Base-by-base conservation (phyloP, 2,797 vertebrate species). In the Morelia viridis region DNA sequence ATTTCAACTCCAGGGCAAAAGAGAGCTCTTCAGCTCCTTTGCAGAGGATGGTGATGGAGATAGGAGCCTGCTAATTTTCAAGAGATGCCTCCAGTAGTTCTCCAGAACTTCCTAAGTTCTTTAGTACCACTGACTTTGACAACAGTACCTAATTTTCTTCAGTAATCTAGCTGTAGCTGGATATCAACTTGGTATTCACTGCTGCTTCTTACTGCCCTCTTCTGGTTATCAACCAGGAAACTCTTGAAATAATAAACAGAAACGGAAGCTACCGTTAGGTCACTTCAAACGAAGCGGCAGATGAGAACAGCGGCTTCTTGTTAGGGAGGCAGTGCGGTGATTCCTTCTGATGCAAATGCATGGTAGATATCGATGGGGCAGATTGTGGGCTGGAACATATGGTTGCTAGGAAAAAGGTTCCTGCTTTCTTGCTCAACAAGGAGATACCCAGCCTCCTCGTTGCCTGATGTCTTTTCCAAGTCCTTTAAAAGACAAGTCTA, bases 111-210 rank as follows among this genome's bases (percentile, higher is more conserved):
- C 56, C 35, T 87, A 90, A n/a, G 80, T 58, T 88, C 1, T 1
- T 71, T 88, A 35, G 2, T 50, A 12, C 88, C 65, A 57, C 57
- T 88, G 28, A 28, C 58, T 31, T 15, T 58, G 46, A 35, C 50
- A 61, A 86, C 28, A 64, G 5, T 1, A 0, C 71, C 12, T 0
- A 0, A 12, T 65, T 76, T 87, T 24, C 4, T 84, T 86, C 17
- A 15, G 68, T 46, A 15, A 26, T 91, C 28, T 46, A 68, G 56
- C 56, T 62, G 1, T 92, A 88, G 58, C 28, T n/a, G 19, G 28
- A 3, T 12, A 50, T 24, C 28, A 31, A 71, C 2, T 71, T 71
- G 17, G 31, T n/a, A 71, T 1, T n/a, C n/a, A 5, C 12, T 13
- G 65, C n/a, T 31, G 31, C n/a, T 31, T 68, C 65, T 65, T n/a